phyloP scores from a whole-genome alignment of 2,797 vertebrate genomes.

The Helarctos malayanus region DNA sequence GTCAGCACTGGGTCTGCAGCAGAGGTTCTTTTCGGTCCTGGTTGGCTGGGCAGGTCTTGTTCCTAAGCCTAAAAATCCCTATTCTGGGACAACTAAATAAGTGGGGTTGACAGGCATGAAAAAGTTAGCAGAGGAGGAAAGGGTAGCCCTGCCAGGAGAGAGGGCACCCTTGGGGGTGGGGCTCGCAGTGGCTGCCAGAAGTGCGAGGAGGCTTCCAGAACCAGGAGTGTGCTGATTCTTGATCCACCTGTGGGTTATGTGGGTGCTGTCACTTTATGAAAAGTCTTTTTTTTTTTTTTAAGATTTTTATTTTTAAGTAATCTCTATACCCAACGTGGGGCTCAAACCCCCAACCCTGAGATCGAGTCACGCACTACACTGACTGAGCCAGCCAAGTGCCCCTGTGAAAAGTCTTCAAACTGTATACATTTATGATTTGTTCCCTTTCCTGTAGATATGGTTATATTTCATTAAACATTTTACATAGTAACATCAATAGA shows the following conservation, averaged over 20 bases:
- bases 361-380: not conserved
- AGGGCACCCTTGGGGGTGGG: too few relatives aligned
- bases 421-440: not conserved
- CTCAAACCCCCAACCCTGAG: not conserved
- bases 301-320: not conserved
- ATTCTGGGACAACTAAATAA: not conserved
- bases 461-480: not conserved
- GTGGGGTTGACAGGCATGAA: not conserved
- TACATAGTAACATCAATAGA: not conserved
- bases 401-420: not conserved
- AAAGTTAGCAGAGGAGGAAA: not conserved
- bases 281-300: not conserved
- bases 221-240: not conserved
- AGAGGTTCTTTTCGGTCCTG: conserved; percentile 28
- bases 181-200: rapidly evolving
- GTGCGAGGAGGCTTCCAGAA: not conserved
- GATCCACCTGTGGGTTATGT: not conserved
- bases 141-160: not conserved
- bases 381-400: not conserved
- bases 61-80: not conserved
- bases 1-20: not conserved
- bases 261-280: not conserved
- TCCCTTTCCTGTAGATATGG: not conserved
- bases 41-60: conserved; percentile 22
- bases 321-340: not conserved